Base-by-base conservation (phyloP, 1,140 invertebrate genomes). In the Euura lappo region DNA sequence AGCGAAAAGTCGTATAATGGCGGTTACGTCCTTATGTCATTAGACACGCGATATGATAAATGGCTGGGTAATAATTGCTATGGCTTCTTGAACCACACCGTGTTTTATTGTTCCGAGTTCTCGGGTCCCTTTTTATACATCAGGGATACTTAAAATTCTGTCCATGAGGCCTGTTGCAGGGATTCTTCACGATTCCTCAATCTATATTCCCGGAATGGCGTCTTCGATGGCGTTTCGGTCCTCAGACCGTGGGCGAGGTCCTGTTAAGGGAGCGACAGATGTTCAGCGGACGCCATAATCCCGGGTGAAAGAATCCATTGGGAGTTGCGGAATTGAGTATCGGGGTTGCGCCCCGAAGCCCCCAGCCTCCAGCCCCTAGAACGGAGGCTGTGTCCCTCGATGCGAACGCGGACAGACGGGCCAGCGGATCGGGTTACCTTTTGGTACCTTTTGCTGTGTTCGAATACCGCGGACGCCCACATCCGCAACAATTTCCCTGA, bases 401-500 rank as follows among this genome's bases (percentile, higher is more conserved):
- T 28, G 28, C 28, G 28, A 28, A 28, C 28, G 13, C 51, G 60
- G 60, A 76, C 28, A 45, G 74, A 73, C 75, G 71, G 72, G 74
- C 64, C 70, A 51, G 76, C 77, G 80, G 83, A 83, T 87, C 84
- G 72, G 77, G 80, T 86, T 86, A 83, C 85, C 77, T 68, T 71
- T 76, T 75, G 28, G 28, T 28, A 28, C 28, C 28, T 28, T 28
- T 28, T 28, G 1, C 28, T 28, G 28, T 28, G 28, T 28, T 28
- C 28, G 28, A 28, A 76, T 75, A 78, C 77, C 3, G 76, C 75
- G 77, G 77, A 77, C 79, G 80, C 84, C 82, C 79, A 80, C 81
- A 79, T 83, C 76, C 81, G 78, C 78, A 81, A 86, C 83, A 85
- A 84, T 85, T 82, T 79, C 76, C 77, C 82, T 84, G 84, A 86